A percentile compares a stretch with the other conserved stretches of the same genome.
phyloP scores from a whole-genome alignment of 2,113 vertebrate genomes.

The Pachyramphus minor region DNA sequence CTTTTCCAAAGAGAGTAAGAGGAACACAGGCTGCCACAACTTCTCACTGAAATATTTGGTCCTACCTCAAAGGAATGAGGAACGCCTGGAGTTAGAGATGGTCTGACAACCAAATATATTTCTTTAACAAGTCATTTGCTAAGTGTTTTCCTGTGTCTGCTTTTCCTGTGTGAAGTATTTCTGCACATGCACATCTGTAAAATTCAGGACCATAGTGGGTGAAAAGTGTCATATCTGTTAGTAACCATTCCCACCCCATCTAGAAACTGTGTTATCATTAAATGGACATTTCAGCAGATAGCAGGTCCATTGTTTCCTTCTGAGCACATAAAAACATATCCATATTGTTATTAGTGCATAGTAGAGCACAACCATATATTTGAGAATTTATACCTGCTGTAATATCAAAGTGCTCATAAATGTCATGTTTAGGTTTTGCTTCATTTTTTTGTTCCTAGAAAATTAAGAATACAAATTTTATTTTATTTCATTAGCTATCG shows the following conservation, averaged over 20 bases:
- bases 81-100: neutral
- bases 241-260: neutral
- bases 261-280: neutral
- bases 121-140: neutral
- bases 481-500: neutral
- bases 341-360: neutral
- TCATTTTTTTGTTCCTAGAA: neutral
- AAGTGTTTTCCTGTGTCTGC: neutral
- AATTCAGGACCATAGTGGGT: neutral
- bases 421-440: neutral
- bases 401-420: neutral
- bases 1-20: neutral
- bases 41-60: neutral
- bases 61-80: neutral
- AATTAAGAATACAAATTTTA: neutral
- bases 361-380: neutral
- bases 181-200: neutral
- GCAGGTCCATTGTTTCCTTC: neutral
- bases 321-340: neutral
- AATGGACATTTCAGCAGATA: neutral
- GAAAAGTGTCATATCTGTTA: neutral
- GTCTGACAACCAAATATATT: neutral
- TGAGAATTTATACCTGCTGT: neutral
- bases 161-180: neutral
- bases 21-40: neutral